These are phyloP conservation scores for Cranoglanis bouderius DNA, from an alignment of 2,113 vertebrate species.

Conservation along the genomic window DNA sequence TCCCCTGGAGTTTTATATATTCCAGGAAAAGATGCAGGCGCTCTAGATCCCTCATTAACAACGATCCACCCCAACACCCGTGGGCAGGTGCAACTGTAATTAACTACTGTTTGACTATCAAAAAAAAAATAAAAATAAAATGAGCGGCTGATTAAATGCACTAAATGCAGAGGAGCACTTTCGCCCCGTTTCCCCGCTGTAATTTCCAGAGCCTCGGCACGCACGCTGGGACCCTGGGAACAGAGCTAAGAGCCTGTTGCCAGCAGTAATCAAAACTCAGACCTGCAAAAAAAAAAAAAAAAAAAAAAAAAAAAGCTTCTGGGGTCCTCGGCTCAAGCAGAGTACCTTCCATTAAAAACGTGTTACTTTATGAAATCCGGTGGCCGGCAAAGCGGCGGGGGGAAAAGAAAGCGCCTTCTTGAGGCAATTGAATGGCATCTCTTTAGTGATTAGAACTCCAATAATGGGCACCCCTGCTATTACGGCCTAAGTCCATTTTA, in stretches of 20 bases:
- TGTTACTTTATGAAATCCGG: constrained; percentile 94
- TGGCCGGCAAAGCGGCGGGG: constrained; percentile 87
- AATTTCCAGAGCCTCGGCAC: constrained; percentile 97
- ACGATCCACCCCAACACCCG: constrained; percentile 85
- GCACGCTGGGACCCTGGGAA: constrained; percentile 84
- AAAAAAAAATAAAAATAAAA: constrained; percentile 75
- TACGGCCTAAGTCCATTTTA: constrained; percentile 94
- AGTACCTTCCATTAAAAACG: constrained; percentile 98
- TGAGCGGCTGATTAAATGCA: constrained; percentile 98
- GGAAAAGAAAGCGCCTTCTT: constrained; percentile 90
- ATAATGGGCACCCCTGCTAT: constrained; percentile 97
- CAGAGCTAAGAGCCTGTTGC: too few species aligned
- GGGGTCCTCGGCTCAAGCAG: constrained; percentile 94
- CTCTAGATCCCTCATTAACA: constrained; percentile 88
- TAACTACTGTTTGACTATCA: constrained; percentile 99
- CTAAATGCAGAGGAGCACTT: constrained; percentile 88
- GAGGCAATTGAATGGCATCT: constrained; percentile 99
- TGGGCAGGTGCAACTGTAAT: constrained; percentile 99
- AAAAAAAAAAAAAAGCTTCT: constrained; percentile 73
- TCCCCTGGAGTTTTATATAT: constrained; percentile 66
- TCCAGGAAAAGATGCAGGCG: constrained; percentile 73
- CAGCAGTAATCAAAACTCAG: too few species aligned
- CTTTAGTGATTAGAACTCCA: constrained; percentile 98
- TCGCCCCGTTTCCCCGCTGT: constrained; percentile 77
- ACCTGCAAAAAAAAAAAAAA: too few species aligned